These are phyloP conservation scores for Entomobrya proxima DNA, from an alignment of 2,888 invertebrate genomes.

Conservation along the genomic window DNA sequence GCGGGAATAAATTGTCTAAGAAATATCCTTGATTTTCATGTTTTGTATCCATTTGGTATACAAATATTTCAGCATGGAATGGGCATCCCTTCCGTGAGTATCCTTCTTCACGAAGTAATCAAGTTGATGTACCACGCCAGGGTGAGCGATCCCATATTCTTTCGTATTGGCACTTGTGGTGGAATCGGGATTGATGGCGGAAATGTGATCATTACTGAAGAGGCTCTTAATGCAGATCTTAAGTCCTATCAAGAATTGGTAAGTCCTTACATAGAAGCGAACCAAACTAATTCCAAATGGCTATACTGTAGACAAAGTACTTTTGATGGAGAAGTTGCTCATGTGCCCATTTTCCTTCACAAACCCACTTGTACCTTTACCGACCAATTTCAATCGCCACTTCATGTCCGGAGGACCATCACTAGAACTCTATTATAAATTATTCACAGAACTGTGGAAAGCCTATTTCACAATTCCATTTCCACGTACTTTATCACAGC, in stretches of 20 bases:
- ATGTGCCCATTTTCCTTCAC: not conserved
- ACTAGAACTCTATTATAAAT: not conserved
- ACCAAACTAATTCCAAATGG: too few relatives aligned
- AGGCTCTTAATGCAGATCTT: constrained; percentile 91
- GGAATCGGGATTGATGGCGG: constrained; percentile 95
- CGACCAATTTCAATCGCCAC: not conserved
- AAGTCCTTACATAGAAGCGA: constrained; percentile 78
- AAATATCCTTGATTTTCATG: not conserved
- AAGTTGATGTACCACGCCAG: constrained; percentile 97
- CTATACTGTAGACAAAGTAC: not conserved
- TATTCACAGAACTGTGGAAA: not conserved
- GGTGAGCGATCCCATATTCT: constrained; percentile 91
- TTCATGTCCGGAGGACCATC: not conserved
- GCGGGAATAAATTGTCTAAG: too few relatives aligned
- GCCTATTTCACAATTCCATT: not conserved
- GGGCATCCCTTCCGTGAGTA: constrained; percentile 97
- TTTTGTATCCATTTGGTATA: not conserved
- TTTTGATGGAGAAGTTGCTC: not conserved
- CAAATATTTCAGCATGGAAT: constrained; percentile 90
- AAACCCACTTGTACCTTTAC: not conserved
- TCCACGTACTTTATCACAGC: not conserved
- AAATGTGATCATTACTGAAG: constrained; percentile 94
- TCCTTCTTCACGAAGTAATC: constrained; percentile 95
- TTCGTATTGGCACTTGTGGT: constrained; percentile 95
- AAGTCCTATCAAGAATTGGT: constrained; percentile 90